Base-by-base conservation (phyloP, 2,888 invertebrate species). In the Corythucha ciliata region DNA sequence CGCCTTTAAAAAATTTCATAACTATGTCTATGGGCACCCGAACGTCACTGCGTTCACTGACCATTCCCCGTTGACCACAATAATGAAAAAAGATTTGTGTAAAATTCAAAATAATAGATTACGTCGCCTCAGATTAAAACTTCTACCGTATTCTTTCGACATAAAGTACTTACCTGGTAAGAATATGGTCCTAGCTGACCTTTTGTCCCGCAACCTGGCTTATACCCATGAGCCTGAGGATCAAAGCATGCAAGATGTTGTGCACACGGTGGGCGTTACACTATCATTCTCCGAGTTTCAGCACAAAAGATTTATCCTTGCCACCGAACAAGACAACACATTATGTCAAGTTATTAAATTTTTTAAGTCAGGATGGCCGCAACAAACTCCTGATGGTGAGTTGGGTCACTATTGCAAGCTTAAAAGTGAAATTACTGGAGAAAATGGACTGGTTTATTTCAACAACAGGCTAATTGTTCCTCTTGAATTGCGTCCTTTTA, bases 71-170 rank as follows among this genome's bases (percentile, higher is more conserved):
- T 8, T 50, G 18, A 36, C 36, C 0, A 24, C 45, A 0, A 44
- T 50, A 4, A 50, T 53, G 14, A 25, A 50, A 16, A 50, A 53
- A 42, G 26, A 42, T 10, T n/a, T n/a, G n/a, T n/a, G n/a, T n/a
- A n/a, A n/a, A n/a, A n/a, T n/a, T n/a, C n/a, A n/a, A n/a, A n/a
- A n/a, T n/a, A n/a, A n/a, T n/a, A n/a, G n/a, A n/a, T n/a, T n/a
- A n/a, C n/a, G n/a, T n/a, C n/a, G n/a, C n/a, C n/a, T n/a, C n/a
- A n/a, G n/a, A n/a, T n/a, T n/a, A n/a, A n/a, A n/a, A n/a, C n/a
- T n/a, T n/a, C n/a, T n/a, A n/a, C n/a, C n/a, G n/a, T n/a, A n/a
- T n/a, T n/a, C n/a, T n/a, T n/a, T n/a, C n/a, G n/a, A n/a, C n/a
- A n/a, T n/a, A n/a, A n/a, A n/a, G n/a, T n/a, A n/a, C n/a, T n/a